These are phyloP conservation scores for Ataeniobius toweri DNA, from an alignment of 2,797 vertebrate species.

Conservation along the genomic window DNA sequence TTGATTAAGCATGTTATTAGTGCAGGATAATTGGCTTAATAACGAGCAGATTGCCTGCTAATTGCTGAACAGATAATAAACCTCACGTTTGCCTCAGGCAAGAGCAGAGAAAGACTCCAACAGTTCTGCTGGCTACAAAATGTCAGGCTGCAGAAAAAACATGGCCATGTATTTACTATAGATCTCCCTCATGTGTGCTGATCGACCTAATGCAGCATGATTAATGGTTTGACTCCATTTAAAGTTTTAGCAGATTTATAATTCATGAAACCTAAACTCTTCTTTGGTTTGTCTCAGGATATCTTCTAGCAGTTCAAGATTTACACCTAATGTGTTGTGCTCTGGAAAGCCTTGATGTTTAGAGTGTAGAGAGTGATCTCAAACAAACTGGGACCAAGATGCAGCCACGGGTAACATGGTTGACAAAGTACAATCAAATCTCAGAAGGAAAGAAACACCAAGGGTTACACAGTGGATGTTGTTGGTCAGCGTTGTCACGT, in stretches of 20 bases:
- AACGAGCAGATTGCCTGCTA: slow-evolving; percentile 76
- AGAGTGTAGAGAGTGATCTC: too few relatives aligned
- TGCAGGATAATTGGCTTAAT: slow-evolving; percentile 73
- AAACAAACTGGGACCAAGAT: too few relatives aligned
- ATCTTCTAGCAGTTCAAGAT: too few relatives aligned
- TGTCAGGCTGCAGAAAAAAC: slow-evolving; percentile 15
- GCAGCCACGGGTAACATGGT: too few relatives aligned
- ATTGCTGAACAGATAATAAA: slow-evolving; percentile 72
- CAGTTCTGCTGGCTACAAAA: slow-evolving; percentile 42
- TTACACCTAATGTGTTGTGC: too few relatives aligned
- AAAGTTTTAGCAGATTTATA: not conserved
- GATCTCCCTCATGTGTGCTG: slow-evolving; percentile 7
- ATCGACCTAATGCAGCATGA: not conserved
- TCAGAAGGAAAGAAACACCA: too few relatives aligned
- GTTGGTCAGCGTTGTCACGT: too few relatives aligned
- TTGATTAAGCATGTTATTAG: slow-evolving; percentile 79
- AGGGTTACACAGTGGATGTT: too few relatives aligned
- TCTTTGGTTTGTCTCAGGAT: too few relatives aligned
- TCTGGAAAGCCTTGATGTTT: too few relatives aligned
- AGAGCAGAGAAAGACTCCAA: slow-evolving; percentile 37
- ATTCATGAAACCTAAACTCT: not conserved
- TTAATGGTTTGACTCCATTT: not conserved
- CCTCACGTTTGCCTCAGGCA: slow-evolving; percentile 52
- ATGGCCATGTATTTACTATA: slow-evolving; percentile 9
- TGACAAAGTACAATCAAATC: too few relatives aligned